Conservation (phyloP, 2,888 invertebrate species). For the Parapristionchus giblindavisi region DNA sequence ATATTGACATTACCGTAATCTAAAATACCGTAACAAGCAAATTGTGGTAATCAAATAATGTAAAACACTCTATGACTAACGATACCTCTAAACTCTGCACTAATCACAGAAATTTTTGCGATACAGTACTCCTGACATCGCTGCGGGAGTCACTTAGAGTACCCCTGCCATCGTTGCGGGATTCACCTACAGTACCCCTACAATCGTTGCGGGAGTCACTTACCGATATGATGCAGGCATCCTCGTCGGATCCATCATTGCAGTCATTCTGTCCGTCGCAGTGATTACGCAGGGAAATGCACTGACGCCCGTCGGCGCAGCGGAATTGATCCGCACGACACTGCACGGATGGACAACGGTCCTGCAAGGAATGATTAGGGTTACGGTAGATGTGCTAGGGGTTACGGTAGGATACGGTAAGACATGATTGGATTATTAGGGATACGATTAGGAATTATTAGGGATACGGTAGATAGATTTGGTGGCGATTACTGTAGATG, state of each 20-base stretch:
- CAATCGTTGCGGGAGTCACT: neutral
- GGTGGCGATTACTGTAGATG: no score
- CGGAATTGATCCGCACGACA: constrained; percentile 66
- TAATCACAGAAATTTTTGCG: no score
- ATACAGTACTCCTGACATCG: no score
- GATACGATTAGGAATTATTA: no score
- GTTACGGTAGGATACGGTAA: no score
- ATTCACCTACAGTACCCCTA: no score
- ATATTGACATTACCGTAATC: neutral
- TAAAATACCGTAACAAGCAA: neutral
- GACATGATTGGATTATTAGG: no score
- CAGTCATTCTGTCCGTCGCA: constrained; percentile 94
- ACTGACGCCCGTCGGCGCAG: constrained; percentile 87
- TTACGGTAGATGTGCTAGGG: no score
- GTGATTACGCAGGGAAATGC: constrained; percentile 86
- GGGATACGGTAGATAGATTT: no score
- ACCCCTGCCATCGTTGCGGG: no score
- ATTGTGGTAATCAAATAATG: constrained; percentile 75
- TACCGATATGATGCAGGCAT: constrained; percentile 72
- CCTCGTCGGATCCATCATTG: constrained; percentile 76
- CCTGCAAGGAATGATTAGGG: constrained; percentile 69
- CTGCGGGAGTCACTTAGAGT: no score
- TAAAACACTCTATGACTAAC: constrained; percentile 75
- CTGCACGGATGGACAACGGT: constrained; percentile 77
- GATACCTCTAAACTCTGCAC: no score